phyloP scores from a whole-genome alignment of 2,113 vertebrate species.

The Cygnus buccinator region DNA sequence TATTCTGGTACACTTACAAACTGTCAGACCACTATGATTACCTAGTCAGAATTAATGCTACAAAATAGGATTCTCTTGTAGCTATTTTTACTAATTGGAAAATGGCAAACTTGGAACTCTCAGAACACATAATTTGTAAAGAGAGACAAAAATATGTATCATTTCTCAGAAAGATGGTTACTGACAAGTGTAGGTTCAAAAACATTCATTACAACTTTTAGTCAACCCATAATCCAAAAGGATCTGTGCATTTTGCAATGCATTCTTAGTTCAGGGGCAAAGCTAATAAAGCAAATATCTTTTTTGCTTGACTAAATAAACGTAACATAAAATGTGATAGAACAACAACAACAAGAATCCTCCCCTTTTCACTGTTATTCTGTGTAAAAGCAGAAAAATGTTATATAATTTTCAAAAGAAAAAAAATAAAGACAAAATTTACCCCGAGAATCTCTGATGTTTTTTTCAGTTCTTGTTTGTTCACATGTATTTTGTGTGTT shows the following conservation, averaged over 20 bases:
- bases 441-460: slow-evolving; percentile 90
- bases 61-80: neutral
- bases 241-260: neutral
- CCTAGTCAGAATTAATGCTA: neutral
- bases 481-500: slow-evolving; percentile 83
- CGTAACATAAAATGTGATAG: neutral
- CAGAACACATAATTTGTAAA: neutral
- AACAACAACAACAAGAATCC: neutral
- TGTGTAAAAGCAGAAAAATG: neutral
- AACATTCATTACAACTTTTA: neutral
- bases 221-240: neutral
- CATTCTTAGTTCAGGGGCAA: neutral
- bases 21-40: neutral
- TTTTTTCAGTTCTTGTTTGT: slow-evolving; percentile 83
- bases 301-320: neutral
- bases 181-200: neutral
- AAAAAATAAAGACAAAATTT: neutral
- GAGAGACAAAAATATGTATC: neutral
- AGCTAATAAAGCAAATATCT: neutral
- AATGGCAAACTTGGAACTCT: neutral
- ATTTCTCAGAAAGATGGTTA: neutral
- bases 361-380: neutral
- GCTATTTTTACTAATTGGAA: neutral
- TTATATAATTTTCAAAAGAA: neutral
- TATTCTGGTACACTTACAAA: neutral